Base-by-base conservation (phyloP, 2,113 vertebrate species). In the Sarotherodon lohbergeri region DNA sequence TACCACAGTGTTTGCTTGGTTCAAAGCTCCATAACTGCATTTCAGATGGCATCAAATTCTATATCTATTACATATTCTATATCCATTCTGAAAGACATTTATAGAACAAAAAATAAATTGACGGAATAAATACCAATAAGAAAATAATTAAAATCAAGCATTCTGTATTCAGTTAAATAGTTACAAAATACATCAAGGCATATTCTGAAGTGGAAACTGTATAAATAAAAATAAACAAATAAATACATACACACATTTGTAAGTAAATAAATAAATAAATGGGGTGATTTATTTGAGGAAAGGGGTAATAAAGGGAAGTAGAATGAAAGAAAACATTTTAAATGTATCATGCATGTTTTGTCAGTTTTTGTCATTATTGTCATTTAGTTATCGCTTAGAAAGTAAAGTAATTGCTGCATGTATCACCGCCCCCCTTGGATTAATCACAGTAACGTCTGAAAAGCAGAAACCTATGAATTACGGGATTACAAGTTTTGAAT, bases 361-460 rank as follows among this genome's bases (percentile, higher is more conserved):
- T 22, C 34, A 13, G 10, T 14, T 2, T 59, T 6, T 24, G 6
- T 14, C n/a, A 24, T 43, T 43, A 3, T 14, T 71, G n/a, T 24
- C 36, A 68, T 71, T 9, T 14, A 43, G n/a, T 41, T 71, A 24
- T 71, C 22, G 36, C 36, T 71, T 71, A 68, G 36, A 68, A 68
- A 71, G n/a, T 27, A 43, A 43, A 71, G 3, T 22, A 12, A 24
- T 71, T 71, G 12, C 34, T 39, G 34, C 4, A 39, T 39, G 36
- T 36, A n/a, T 3, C 0, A 3, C 1, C 13, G 2, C 22, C 11
- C 6, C 55, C n/a, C 1, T 1, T 2, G 3, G 1, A 50, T 43
- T 43, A 56, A 56, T 56, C 12, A 57, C 6, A 16, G 27, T 29
- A 27, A 57, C 12, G 7, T 32, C 24, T 59, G 27, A 5, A 8